Conservation (phyloP, 2,888 invertebrate genomes). For the Micoletzkya japonica region DNA sequence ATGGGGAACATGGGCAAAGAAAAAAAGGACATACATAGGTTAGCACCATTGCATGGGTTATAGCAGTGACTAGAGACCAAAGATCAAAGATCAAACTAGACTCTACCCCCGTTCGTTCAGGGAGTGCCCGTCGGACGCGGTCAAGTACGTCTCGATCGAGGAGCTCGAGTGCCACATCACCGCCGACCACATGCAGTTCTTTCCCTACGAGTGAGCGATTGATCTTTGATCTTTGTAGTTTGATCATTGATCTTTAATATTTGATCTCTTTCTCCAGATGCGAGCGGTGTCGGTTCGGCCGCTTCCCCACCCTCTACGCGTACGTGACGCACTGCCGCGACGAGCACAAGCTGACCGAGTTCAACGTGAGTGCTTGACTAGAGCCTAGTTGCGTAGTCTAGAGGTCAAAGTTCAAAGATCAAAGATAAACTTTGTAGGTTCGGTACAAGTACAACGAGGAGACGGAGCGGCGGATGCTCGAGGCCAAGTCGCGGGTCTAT, state of each 20-base stretch:
- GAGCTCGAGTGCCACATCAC: constrained; percentile 43
- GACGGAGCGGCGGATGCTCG: constrained; percentile 7
- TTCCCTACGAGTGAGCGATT: constrained; percentile 40
- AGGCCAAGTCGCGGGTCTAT: constrained; percentile 17
- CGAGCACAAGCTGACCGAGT: constrained; percentile 45
- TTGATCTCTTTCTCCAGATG: constrained; percentile 38
- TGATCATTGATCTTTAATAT: background rate
- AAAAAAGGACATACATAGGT: too few relatives aligned
- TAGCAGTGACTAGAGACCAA: background rate
- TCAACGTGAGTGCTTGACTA: constrained; percentile 36
- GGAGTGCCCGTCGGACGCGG: constrained; percentile 29
- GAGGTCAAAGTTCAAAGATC: background rate
- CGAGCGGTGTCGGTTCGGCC: constrained; percentile 49
- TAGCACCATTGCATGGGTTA: too few relatives aligned
- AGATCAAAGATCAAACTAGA: background rate
- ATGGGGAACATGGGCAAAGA: too few relatives aligned
- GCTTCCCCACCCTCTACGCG: constrained; percentile 53
- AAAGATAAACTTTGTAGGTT: constrained; percentile 7
- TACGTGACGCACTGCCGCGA: constrained; percentile 39
- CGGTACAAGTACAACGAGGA: constrained; percentile 21
- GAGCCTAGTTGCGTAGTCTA: background rate
- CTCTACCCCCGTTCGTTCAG: too few relatives aligned
- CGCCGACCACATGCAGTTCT: constrained; percentile 36
- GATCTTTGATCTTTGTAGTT: constrained; percentile 1
- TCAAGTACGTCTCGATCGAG: constrained; percentile 25